Conservation (phyloP, 2,888 invertebrate genomes). For the Scelioninae gen. 2 region DNA sequence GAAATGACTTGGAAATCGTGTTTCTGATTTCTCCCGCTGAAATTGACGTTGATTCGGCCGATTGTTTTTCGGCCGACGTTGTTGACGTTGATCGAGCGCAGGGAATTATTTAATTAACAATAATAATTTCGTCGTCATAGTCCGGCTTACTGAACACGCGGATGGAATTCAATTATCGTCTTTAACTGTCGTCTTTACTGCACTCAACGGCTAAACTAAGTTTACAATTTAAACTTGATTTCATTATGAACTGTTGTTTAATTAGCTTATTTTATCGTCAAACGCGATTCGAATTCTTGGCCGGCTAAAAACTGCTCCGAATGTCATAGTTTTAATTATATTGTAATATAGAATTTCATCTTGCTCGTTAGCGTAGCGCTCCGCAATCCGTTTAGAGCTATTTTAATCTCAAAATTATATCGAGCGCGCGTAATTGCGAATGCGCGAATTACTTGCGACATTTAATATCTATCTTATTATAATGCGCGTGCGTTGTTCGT, state of each 20-base stretch:
- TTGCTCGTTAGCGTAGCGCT: constrained; percentile 25
- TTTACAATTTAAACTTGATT: constrained; percentile 59
- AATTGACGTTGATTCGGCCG: constrained; percentile 33
- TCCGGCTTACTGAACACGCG: constrained; percentile 51
- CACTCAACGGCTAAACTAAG: constrained; percentile 53
- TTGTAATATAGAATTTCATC: constrained; percentile 43
- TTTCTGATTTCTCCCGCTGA: constrained; percentile 49
- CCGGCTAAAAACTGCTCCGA: constrained; percentile 38
- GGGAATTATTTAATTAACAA: constrained; percentile 52
- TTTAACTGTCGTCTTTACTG: constrained; percentile 53
- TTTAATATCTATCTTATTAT: constrained; percentile 51
- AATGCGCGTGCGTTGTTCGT: constrained; percentile 29
- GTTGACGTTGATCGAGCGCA: constrained; percentile 40
- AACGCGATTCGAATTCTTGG: constrained; percentile 47
- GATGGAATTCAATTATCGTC: constrained; percentile 51
- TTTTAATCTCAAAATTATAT: constrained; percentile 37
- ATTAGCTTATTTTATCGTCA: constrained; percentile 56
- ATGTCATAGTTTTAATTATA: constrained; percentile 49
- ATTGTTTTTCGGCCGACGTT: constrained; percentile 24
- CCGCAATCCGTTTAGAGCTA: constrained; percentile 34
- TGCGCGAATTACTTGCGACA: constrained; percentile 34
- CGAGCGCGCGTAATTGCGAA: constrained; percentile 14
- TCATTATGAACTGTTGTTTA: constrained; percentile 56
- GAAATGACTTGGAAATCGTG: constrained; percentile 47
- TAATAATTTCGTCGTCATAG: constrained; percentile 51